Evolutionary conservation across 2,113 vertebrate genomes (phyloP), one percentile per base, ranked within the genome.

Genomic region (Etia nguti): DNA sequence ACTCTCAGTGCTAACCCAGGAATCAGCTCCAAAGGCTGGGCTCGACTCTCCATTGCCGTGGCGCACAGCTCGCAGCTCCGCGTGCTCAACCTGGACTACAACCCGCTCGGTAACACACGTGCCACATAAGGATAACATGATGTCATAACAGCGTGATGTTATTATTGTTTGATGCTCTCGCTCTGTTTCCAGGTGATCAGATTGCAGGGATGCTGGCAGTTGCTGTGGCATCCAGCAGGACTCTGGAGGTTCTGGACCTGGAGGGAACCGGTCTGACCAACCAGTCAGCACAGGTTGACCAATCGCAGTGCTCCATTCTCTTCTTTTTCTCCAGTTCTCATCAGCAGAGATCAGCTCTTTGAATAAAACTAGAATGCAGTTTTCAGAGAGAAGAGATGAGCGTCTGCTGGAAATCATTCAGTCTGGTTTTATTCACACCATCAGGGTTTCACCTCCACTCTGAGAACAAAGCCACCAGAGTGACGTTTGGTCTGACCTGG

Each of bases 11-110:
- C 98, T 68, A 99, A 99, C 88, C 98, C 98, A 59, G 97, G 97
- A 18, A 97, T 99, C 95, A 98, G 97, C 60, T 97, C 96, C 77
- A 98, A 97, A 90, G 98, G 97, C 90, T 99, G 98, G 98, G 97
- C 98, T 31, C 97, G 97, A 16, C 95, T 99, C 31, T 97, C 98
- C 87, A 97, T 99, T 52, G 98, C 98, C 0, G 97, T 98, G 89
- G 98, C 98, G 88, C 98, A 99, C 95, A 99, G 98, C 94, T 99
- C 98, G 1, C 98, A 99, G 94, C 97, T 99, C 59, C 96, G 98
- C 0, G 98, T 99, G 26, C 96, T 99, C 88, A 99, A 99, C 93
- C 95, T 99, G 94, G 98, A 99, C 96, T 99, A 99, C 97, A 99
- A 99, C 91, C 98, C 97, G 0, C 95, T 99, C 75, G 98, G 98